Conservation (phyloP, 2,888 invertebrate genomes). For the Formica aserva region DNA sequence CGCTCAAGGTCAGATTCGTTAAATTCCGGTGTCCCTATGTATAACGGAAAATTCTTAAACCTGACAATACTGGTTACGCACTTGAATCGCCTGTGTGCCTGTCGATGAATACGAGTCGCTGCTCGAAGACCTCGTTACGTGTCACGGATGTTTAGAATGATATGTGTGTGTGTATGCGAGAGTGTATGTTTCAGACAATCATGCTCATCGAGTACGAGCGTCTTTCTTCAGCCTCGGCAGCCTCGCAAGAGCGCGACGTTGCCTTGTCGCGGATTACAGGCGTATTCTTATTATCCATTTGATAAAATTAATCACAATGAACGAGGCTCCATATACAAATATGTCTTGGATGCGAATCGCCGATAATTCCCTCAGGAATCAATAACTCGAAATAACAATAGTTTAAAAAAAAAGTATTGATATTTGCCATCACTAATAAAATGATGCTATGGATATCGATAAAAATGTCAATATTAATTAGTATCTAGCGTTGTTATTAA, state of each 20-base stretch:
- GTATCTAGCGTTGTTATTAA: background rate
- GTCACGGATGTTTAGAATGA: conserved; percentile 78
- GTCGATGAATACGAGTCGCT: conserved; percentile 68
- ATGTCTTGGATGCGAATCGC: background rate
- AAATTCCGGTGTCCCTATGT: background rate
- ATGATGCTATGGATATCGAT: background rate
- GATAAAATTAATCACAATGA: conserved; percentile 38
- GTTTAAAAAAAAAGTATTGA: background rate
- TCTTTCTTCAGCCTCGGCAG: conserved; percentile 63
- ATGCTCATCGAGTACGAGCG: conserved; percentile 64
- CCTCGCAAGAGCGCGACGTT: conserved; percentile 68
- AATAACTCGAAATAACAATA: background rate
- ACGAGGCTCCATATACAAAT: background rate
- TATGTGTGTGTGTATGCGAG: conserved; percentile 62
- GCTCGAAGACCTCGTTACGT: conserved; percentile 76
- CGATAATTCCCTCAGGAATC: background rate
- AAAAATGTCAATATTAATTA: background rate
- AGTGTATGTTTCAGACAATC: conserved; percentile 70
- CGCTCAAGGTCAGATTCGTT: background rate
- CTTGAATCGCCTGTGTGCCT: conserved; percentile 58
- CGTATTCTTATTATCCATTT: conserved; percentile 43
- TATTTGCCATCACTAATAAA: background rate
- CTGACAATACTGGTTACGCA: conserved; percentile 41
- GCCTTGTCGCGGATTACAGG: conserved; percentile 62
- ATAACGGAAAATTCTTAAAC: conserved; percentile 5